Evolutionary conservation across 2,113 vertebrate genomes (phyloP).

Genomic region (Syngnathus typhle): DNA sequence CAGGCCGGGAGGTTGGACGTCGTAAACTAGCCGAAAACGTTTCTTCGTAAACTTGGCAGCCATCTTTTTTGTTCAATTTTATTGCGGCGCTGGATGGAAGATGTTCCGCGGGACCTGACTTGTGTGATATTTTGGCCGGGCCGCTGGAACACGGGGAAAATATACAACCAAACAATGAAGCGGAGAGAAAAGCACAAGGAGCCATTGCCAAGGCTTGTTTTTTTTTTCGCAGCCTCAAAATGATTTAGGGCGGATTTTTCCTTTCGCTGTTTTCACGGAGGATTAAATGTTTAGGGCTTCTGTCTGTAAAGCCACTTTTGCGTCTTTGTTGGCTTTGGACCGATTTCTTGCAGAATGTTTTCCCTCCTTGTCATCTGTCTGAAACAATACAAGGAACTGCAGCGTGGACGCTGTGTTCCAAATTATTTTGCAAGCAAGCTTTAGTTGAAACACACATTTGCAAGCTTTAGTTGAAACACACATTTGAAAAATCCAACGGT

Average conservation of each 20-base stretch:
- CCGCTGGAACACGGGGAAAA: slow-evolving; percentile 40
- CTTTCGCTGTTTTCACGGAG: slow-evolving; percentile 33
- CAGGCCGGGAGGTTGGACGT: slow-evolving; percentile 4
- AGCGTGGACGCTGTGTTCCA: neutral
- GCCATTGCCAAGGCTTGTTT: slow-evolving; percentile 33
- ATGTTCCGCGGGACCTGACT: slow-evolving; percentile 23
- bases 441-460: neutral
- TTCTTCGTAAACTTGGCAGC: slow-evolving; percentile 14
- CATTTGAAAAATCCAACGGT: too few species aligned
- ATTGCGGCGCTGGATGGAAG: slow-evolving; percentile 22
- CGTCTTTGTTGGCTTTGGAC: slow-evolving; percentile 14
- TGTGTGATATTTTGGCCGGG: slow-evolving; percentile 37
- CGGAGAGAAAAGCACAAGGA: slow-evolving; percentile 37
- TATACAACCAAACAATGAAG: slow-evolving; percentile 48
- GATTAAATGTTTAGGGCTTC: slow-evolving; percentile 26
- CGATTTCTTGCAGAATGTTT: slow-evolving; percentile 10
- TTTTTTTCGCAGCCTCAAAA: slow-evolving; percentile 30
- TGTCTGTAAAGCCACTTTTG: slow-evolving; percentile 29
- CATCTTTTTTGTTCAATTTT: neutral
- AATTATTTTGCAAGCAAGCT: neutral
- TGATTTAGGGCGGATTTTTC: slow-evolving; percentile 45
- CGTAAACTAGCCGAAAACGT: slow-evolving; percentile 16
- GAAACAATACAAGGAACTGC: neutral
- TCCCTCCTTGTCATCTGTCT: neutral
- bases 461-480: neutral